Percentiles rank a stretch among this genome's conserved stretches.
These are phyloP conservation scores for Bothrops jararaca DNA, from an alignment of 2,113 vertebrate genomes.

Conservation along the genomic window DNA sequence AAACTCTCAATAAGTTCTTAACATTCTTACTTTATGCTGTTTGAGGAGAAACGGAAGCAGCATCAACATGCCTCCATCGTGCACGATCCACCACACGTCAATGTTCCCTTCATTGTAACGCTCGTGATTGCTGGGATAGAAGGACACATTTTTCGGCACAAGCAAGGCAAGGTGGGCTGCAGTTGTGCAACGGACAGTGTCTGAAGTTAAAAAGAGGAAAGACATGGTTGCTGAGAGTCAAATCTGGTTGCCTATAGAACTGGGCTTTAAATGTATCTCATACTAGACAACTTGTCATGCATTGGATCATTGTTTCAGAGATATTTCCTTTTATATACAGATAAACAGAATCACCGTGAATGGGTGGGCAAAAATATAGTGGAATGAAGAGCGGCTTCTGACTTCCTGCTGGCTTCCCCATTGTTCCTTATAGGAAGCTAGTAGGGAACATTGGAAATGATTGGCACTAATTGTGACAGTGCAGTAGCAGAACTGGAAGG, in stretches of 20 bases:
- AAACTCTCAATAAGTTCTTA: not conserved
- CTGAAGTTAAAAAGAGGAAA: constrained; percentile 63
- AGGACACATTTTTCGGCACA: constrained; percentile 96
- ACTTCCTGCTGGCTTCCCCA: not conserved
- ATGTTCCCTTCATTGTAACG: constrained; percentile 95
- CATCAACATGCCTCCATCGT: constrained; percentile 98
- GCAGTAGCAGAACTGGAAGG: not conserved
- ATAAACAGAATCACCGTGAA: not conserved
- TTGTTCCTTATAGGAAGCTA: not conserved
- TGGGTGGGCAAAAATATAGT: not conserved
- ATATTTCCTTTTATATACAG: not conserved
- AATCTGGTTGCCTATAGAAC: not conserved
- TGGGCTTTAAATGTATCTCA: not conserved
- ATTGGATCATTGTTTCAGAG: not conserved
- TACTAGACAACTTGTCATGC: not conserved
- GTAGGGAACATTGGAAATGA: not conserved
- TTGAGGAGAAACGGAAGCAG: constrained; percentile 94
- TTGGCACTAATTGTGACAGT: not conserved
- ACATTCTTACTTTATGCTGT: constrained; percentile 88
- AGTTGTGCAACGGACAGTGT: constrained; percentile 94
- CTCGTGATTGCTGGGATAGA: constrained; percentile 96
- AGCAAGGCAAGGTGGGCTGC: constrained; percentile 93
- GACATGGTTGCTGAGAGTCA: not conserved
- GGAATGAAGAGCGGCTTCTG: not conserved
- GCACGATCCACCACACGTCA: constrained; percentile 98